Evolutionary conservation across 2,113 vertebrate genomes (phyloP).

Genomic region (Austrofundulus limnaeus): DNA sequence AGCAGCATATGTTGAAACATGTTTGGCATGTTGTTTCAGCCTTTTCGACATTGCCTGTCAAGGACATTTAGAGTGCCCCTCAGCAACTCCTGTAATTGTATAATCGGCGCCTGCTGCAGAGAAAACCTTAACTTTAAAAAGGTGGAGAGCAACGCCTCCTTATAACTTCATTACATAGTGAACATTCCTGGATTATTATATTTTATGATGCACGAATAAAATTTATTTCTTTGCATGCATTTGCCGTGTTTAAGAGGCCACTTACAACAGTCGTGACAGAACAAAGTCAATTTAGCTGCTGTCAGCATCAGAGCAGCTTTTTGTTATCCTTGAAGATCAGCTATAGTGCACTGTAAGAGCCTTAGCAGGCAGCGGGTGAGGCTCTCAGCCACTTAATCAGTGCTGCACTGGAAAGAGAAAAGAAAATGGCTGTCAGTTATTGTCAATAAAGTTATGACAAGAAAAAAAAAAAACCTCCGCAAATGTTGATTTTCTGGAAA

Average conservation of each 20-base stretch:
- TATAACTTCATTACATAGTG: not conserved
- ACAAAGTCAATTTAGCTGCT: conserved; percentile 52
- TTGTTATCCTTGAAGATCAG: conserved; percentile 65
- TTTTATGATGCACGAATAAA: not conserved
- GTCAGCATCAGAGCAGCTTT: conserved; percentile 62
- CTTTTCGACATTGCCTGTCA: conserved; percentile 8
- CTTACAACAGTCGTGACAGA: conserved; percentile 49
- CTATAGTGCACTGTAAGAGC: conserved; percentile 48
- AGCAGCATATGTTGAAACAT: conserved; percentile 53
- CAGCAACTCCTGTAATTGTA: conserved; percentile 39
- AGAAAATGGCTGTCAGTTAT: conserved; percentile 38
- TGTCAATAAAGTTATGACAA: conserved; percentile 36
- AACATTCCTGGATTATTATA: not conserved
- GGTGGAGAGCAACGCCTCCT: conserved; percentile 1
- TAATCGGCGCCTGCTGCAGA: conserved; percentile 39
- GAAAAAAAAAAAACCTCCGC: conserved; percentile 19
- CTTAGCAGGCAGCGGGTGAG: conserved; percentile 60
- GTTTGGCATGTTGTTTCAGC: conserved; percentile 46
- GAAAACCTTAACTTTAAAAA: conserved; percentile 1
- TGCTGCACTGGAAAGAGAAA: conserved; percentile 30
- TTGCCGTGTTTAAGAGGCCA: conserved; percentile 12
- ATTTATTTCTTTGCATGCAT: not conserved
- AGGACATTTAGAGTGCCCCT: conserved; percentile 18
- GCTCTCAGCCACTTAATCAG: conserved; percentile 61
- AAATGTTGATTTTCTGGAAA: not conserved